Conservation (phyloP, 2,888 invertebrate genomes). For the Zaprionus lineosus region DNA sequence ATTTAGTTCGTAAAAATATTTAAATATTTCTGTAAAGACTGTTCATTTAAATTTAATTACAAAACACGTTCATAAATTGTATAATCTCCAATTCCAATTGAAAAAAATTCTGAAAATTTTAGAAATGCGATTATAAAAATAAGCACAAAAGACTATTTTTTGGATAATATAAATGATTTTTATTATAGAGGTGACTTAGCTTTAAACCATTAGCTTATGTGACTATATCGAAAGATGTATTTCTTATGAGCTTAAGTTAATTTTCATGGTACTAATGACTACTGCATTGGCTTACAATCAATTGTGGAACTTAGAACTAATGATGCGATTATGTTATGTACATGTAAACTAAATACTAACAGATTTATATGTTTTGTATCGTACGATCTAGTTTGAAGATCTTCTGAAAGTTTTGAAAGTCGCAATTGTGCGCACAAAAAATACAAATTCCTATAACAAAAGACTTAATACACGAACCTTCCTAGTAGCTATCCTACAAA, state of each 20-base stretch:
- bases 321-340: slow-evolving; percentile 52
- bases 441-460: slow-evolving; percentile 73
- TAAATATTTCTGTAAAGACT: no score
- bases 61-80: no score
- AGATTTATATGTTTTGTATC: slow-evolving; percentile 18
- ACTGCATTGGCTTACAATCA: slow-evolving; percentile 46
- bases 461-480: slow-evolving; percentile 78
- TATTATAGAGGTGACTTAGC: slow-evolving; percentile 60
- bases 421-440: slow-evolving; percentile 57
- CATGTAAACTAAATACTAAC: slow-evolving; percentile 55
- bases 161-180: slow-evolving; percentile 36
- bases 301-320: slow-evolving; percentile 22
- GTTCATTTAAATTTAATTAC: no score
- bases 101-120: no score
- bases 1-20: no score
- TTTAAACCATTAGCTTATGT: slow-evolving; percentile 55
- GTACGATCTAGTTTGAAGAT: slow-evolving; percentile 73
- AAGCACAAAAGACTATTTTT: not conserved
- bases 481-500: slow-evolving; percentile 18
- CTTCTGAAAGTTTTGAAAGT: slow-evolving; percentile 71
- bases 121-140: not conserved
- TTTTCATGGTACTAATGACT: slow-evolving; percentile 60
- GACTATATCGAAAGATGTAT: slow-evolving; percentile 58
- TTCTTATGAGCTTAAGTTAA: slow-evolving; percentile 28
- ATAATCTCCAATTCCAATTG: no score